Percentiles rank a stretch among this genome's conserved stretches.
phyloP scores from a whole-genome alignment of 2,113 vertebrate genomes.

The Deroptyus accipitrinus region DNA sequence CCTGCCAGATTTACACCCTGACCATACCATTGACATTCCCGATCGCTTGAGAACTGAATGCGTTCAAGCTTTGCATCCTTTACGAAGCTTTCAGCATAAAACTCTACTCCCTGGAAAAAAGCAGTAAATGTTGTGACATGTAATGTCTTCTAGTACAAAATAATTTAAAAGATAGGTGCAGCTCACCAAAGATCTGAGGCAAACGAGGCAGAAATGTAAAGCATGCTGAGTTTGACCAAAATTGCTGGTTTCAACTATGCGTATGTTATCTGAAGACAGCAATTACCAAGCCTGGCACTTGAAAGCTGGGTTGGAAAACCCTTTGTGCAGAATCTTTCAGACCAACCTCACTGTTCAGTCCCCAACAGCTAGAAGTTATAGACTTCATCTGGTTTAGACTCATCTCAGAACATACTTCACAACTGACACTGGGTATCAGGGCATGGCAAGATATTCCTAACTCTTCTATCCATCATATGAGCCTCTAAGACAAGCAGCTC shows the following conservation, averaged over 20 bases:
- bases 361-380: not conserved
- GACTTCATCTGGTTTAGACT: not conserved
- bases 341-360: not conserved
- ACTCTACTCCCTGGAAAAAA: not conserved
- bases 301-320: not conserved
- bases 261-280: not conserved
- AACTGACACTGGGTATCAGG: not conserved
- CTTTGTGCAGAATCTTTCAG: not conserved
- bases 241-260: not conserved
- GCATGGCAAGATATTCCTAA: not conserved
- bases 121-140: not conserved
- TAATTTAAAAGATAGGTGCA: not conserved
- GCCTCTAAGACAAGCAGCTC: not conserved
- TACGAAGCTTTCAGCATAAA: not conserved
- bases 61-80: slow-evolving; percentile 12
- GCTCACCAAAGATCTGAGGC: not conserved
- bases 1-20: not conserved
- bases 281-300: not conserved
- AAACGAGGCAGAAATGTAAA: not conserved
- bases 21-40: slow-evolving; percentile 22
- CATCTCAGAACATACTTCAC: not conserved
- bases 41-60: slow-evolving; percentile 3
- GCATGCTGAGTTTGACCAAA: slow-evolving; percentile 17
- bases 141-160: not conserved
- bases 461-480: not conserved